Percentiles rank a stretch among this genome's conserved stretches.
These are phyloP conservation scores for Philereme transversata DNA, from an alignment of 2,888 invertebrate genomes.

Conservation along the genomic window DNA sequence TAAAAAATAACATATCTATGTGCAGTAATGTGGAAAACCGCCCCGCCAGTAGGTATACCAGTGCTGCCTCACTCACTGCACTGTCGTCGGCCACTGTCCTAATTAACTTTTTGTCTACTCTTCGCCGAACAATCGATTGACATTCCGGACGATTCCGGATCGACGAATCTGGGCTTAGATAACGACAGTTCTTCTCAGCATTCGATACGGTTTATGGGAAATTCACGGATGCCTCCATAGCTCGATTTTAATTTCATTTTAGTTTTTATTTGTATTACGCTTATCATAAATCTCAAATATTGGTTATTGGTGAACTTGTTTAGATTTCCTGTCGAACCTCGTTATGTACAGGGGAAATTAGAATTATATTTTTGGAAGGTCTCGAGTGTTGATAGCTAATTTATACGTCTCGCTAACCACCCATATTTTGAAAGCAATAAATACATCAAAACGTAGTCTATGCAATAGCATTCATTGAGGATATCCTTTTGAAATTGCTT, in stretches of 20 bases:
- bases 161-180: slow-evolving; percentile 45
- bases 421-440: slow-evolving; percentile 40
- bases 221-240: slow-evolving; percentile 34
- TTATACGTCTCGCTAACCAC: slow-evolving; percentile 35
- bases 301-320: slow-evolving; percentile 21
- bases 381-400: slow-evolving; percentile 31
- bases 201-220: slow-evolving; percentile 43
- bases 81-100: slow-evolving; percentile 64
- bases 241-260: slow-evolving; percentile 31
- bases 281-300: slow-evolving; percentile 33
- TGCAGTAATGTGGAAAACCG: slow-evolving; percentile 30
- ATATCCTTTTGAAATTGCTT: slow-evolving; percentile 42
- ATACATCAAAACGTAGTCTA: slow-evolving; percentile 37
- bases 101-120: slow-evolving; percentile 78
- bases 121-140: slow-evolving; percentile 60
- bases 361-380: slow-evolving; percentile 22
- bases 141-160: slow-evolving; percentile 60
- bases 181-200: slow-evolving; percentile 44
- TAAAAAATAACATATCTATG: slow-evolving; percentile 6
- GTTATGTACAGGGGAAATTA: slow-evolving; percentile 24
- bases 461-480: slow-evolving; percentile 32
- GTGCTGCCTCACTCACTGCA: slow-evolving; percentile 38
- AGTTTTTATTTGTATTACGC: slow-evolving; percentile 31
- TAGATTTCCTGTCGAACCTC: slow-evolving; percentile 29
- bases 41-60: slow-evolving; percentile 20